Evolutionary conservation across 2,797 vertebrate species (phyloP).

Genomic region (Todus mexicanus): DNA sequence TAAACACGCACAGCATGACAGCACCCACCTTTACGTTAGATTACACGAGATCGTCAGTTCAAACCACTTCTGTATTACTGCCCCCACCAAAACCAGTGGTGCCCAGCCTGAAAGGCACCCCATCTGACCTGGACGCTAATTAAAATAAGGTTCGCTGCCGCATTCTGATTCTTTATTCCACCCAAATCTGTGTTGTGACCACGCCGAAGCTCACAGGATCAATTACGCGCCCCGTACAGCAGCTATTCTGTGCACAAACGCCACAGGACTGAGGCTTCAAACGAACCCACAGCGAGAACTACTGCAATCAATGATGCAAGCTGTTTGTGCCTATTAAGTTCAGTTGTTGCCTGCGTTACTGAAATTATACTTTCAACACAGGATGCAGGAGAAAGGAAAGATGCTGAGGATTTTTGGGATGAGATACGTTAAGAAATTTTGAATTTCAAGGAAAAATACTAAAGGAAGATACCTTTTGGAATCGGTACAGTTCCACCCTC

Average conservation of each 20-base stretch:
- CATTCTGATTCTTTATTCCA: background rate
- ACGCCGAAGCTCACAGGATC: background rate
- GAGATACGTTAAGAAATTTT: background rate
- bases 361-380: background rate
- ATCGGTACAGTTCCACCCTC: accelerated
- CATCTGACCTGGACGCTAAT: background rate
- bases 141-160: background rate
- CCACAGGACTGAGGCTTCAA: background rate
- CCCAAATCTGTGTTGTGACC: background rate
- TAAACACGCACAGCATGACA: accelerated
- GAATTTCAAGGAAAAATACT: background rate
- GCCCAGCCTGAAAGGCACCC: background rate
- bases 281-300: background rate
- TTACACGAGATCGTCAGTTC: accelerated
- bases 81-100: background rate
- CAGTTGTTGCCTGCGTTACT: background rate
- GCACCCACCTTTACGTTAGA: background rate
- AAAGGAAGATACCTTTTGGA: background rate
- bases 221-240: background rate
- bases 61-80: background rate
- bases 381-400: background rate
- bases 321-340: background rate
- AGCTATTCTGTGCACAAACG: background rate
- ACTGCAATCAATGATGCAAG: background rate
- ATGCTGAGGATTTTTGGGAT: background rate